A percentile compares a stretch with the other conserved stretches of the same genome.
These are phyloP conservation scores for Pygmarrhopalites habei DNA, from an alignment of 1,140 invertebrate species.

Conservation along the genomic window DNA sequence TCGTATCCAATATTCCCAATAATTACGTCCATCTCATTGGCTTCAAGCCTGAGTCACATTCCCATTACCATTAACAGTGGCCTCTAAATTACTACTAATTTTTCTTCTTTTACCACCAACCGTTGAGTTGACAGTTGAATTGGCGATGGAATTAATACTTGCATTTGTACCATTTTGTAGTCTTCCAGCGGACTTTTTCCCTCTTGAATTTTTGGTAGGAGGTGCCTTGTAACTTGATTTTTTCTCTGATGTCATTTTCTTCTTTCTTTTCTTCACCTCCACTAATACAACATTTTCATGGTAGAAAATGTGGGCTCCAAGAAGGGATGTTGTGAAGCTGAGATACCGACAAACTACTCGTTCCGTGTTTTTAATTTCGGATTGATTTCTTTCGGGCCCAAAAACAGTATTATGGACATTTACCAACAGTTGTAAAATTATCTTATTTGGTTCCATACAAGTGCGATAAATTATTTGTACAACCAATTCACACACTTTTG, in stretches of 20 bases:
- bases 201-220: neutral
- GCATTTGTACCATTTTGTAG: no score
- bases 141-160: no score
- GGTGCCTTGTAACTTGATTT: neutral
- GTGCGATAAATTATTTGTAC: slow-evolving; percentile 24
- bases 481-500: slow-evolving; percentile 13
- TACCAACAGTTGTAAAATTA: slow-evolving; percentile 6
- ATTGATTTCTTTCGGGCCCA: neutral
- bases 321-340: slow-evolving; percentile 13
- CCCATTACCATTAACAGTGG: neutral
- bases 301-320: slow-evolving; percentile 22
- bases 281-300: slow-evolving; percentile 20
- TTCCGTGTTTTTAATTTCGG: slow-evolving; percentile 23
- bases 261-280: slow-evolving; percentile 23
- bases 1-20: slow-evolving; percentile 28
- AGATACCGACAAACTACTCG: slow-evolving; percentile 14
- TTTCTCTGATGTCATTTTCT: neutral
- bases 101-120: no score
- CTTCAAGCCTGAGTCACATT: neutral
- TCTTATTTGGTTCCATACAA: slow-evolving; percentile 17
- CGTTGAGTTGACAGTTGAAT: no score
- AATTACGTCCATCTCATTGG: slow-evolving; percentile 28
- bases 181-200: neutral
- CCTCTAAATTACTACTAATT: no score
- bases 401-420: slow-evolving; percentile 18